Percentiles rank a stretch among this genome's conserved stretches.
Conservation (phyloP, 53 echinoderm and acorn worm species). For the Arbacia lixula region DNA sequence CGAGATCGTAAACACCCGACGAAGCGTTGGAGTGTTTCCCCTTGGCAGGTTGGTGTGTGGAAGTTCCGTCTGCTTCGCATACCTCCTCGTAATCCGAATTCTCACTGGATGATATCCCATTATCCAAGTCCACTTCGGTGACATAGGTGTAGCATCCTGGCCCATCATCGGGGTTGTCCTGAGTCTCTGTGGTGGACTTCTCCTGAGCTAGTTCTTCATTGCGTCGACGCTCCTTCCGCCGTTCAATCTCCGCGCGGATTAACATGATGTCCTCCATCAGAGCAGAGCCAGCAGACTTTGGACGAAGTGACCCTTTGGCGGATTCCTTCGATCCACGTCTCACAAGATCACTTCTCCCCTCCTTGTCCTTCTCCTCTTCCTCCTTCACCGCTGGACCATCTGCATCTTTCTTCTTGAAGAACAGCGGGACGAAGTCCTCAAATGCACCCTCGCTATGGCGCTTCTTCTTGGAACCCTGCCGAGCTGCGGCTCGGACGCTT, state of each 20-base stretch:
- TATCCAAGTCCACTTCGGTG: conserved; percentile 17
- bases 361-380: not conserved
- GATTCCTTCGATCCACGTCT: no score
- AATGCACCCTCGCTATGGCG: conserved; percentile 43
- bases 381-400: not conserved
- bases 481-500: not conserved
- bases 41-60: not conserved
- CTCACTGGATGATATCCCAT: not conserved
- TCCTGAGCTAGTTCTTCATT: conserved; percentile 9
- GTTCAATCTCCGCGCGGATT: conserved; percentile 30
- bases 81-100: conserved; percentile 44
- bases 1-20: conserved; percentile 16
- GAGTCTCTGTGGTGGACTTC: not conserved
- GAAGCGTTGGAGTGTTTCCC: not conserved
- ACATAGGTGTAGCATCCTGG: conserved; percentile 14
- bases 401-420: conserved; percentile 9
- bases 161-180: not conserved
- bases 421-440: conserved; percentile 47
- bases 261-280: conserved; percentile 28
- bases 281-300: not conserved
- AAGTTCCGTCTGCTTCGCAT: not conserved
- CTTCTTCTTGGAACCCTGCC: conserved; percentile 21
- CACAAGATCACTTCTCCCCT: not conserved
- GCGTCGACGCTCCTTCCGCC: conserved; percentile 4
- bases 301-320: not conserved